Evolutionary conservation across 2,113 vertebrate species (phyloP), one percentile per base, ranked within the genome.

Genomic region (Sylvia atricapilla): DNA sequence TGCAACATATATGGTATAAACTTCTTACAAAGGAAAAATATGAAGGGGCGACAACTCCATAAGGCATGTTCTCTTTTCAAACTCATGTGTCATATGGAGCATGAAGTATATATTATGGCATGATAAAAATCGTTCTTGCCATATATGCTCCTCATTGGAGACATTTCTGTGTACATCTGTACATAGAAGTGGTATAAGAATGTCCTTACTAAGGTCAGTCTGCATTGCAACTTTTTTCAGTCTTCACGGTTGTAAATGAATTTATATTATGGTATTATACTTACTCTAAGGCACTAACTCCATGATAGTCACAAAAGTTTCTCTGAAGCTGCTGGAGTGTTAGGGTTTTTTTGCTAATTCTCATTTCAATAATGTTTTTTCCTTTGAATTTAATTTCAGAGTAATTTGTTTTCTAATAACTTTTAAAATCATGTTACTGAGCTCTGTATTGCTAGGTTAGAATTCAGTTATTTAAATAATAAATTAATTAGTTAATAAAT

Each of bases 151-250:
- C 33, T 76, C 30, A 21, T 17, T 66, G 19, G 23, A 52, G 50
- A n/a, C 0, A 0, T 44, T 20, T n/a, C n/a, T 89, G 13, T 52
- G 6, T 66, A 46, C 6, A 17, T 30, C 11, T 70, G 9, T 55
- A 10, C 6, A 8, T 14, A 31, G 46, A 81, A 85, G 5, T 0
- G 2, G 5, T 63, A 8, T 19, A 49, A 31, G 16, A 77, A 28
- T 66, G 43, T 52, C 27, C 24, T 55, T 64, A 41, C 1, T 19
- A 76, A 47, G 4, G 3, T 50, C 56, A 76, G 23, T 55, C 49
- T 63, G n/a, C 9, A 6, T 8, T 52, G 12, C 1, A 6, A 39
- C 13, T 56, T 77, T 37, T 47, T 84, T 80, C 31, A 20, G 5
- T 39, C 37, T 69, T 89, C 13, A 2, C 15, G 15, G 8, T 62